Evolutionary conservation across 2,888 invertebrate species (phyloP).

Genomic region (Entomobrya proxima): DNA sequence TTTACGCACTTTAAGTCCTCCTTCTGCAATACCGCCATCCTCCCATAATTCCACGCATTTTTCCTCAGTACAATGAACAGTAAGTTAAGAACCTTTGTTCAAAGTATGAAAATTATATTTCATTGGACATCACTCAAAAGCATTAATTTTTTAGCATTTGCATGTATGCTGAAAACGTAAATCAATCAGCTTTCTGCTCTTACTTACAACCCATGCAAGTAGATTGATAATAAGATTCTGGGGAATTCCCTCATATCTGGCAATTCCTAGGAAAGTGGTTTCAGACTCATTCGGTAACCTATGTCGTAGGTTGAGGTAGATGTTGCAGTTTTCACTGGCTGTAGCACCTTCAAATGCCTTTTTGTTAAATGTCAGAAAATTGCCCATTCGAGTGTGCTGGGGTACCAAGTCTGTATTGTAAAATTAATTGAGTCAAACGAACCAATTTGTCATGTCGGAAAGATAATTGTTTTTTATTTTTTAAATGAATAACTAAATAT

Average conservation of each 20-base stretch:
- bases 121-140: no score
- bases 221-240: slow-evolving; percentile 91
- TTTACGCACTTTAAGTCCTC: slow-evolving; percentile 79
- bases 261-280: neutral
- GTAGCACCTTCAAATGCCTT: neutral
- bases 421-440: no score
- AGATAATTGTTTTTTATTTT: no score
- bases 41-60: slow-evolving; percentile 95
- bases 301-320: neutral
- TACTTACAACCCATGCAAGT: slow-evolving; percentile 84
- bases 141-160: no score
- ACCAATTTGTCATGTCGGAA: no score
- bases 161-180: neutral
- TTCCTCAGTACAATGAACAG: slow-evolving; percentile 91
- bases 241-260: slow-evolving; percentile 90
- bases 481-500: no score
- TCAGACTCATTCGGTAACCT: neutral
- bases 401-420: no score
- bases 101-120: neutral
- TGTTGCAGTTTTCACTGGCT: neutral
- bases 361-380: neutral
- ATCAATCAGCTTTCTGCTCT: neutral
- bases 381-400: no score
- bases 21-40: slow-evolving; percentile 91
- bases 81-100: slow-evolving; percentile 82